Percentiles rank a stretch among this genome's conserved stretches.
phyloP scores from a whole-genome alignment of 2,888 invertebrate genomes.

The Tipula lateralis region DNA sequence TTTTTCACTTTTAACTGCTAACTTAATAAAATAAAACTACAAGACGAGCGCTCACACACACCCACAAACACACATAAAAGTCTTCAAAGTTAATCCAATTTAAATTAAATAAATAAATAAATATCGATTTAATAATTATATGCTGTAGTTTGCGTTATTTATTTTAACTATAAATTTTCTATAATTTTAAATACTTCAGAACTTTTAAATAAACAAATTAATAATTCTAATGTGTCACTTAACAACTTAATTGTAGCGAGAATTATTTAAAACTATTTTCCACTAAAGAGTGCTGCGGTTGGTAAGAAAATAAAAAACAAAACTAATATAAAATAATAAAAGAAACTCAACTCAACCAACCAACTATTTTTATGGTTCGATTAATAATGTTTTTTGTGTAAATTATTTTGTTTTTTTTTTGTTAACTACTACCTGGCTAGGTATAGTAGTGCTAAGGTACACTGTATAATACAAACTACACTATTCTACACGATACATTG shows the following conservation, averaged over 20 bases:
- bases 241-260: not conserved
- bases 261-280: not conserved
- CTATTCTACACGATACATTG: not conserved
- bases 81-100: not conserved
- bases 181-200: not conserved
- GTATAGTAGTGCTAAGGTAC: not conserved
- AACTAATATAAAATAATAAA: no score
- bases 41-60: not conserved
- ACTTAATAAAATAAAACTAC: not conserved
- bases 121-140: not conserved
- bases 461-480: not conserved
- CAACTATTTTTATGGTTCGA: not conserved
- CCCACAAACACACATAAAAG: not conserved
- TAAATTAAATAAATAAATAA: conserved; percentile 5
- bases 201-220: not conserved
- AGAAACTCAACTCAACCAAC: not conserved
- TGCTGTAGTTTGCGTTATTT: not conserved
- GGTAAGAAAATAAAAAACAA: not conserved
- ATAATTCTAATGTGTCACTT: not conserved
- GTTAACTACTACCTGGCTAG: not conserved
- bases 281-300: not conserved
- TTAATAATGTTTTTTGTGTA: not conserved
- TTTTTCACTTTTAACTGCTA: not conserved
- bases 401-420: not conserved
- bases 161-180: not conserved